phyloP scores from a whole-genome alignment of 1,140 invertebrate species.

The Kradibia gibbosae region DNA sequence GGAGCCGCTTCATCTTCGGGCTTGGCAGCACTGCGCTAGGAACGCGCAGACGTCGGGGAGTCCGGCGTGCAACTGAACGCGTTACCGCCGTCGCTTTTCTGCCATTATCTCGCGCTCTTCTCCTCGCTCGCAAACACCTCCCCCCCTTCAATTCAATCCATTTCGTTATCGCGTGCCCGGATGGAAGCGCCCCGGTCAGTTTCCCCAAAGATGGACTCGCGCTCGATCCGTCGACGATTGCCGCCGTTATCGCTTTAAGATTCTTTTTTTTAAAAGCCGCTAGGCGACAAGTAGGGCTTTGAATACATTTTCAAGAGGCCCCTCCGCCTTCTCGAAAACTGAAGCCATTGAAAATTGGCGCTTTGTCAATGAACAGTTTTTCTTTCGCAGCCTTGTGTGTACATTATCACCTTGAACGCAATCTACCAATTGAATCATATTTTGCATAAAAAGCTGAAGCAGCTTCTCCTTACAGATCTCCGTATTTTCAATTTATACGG shows the following conservation, averaged over 20 bases:
- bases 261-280: too few species aligned
- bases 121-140: conserved; percentile 57
- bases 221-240: too few species aligned
- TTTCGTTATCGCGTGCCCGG: conserved; percentile 30
- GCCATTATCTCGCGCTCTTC: conserved; percentile 45
- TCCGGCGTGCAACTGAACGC: conserved; percentile 32
- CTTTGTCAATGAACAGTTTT: background rate
- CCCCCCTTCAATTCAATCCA: conserved; percentile 15
- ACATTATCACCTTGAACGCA: background rate
- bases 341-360: background rate
- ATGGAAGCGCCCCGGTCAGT: background rate
- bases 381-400: background rate
- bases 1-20: conserved; percentile 36
- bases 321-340: too few species aligned
- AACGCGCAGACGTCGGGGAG: background rate
- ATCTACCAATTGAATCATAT: background rate
- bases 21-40: background rate
- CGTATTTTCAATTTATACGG: background rate
- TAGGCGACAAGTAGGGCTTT: too few species aligned
- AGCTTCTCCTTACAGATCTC: too few species aligned
- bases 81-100: conserved; percentile 14
- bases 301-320: too few species aligned
- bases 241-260: too few species aligned
- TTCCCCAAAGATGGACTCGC: too few species aligned
- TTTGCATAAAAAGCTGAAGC: too few species aligned